Conservation (phyloP, 2,888 invertebrate genomes). For the Pterobdella sp. region DNA sequence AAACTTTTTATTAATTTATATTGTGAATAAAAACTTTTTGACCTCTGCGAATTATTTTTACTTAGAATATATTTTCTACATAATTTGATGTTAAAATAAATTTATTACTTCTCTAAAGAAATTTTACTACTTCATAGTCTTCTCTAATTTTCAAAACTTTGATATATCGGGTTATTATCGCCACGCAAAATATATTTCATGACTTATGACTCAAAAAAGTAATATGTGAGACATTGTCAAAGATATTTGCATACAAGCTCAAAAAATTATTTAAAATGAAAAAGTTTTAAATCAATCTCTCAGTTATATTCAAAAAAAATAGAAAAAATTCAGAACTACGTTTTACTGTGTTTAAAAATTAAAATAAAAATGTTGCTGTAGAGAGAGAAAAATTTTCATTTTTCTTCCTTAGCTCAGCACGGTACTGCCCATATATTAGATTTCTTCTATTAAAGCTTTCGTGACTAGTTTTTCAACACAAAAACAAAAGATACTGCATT, state of each 20-base stretch:
- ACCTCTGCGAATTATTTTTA: background rate
- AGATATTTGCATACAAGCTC: background rate
- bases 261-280: background rate
- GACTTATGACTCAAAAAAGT: background rate
- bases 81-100: background rate
- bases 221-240: background rate
- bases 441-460: background rate
- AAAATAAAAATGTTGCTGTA: no score
- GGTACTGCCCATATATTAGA: background rate
- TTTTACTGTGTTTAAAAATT: no score
- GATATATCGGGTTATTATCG: no score
- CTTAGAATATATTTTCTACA: background rate
- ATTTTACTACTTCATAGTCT: no score
- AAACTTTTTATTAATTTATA: background rate
- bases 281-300: background rate
- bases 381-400: no score
- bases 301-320: no score
- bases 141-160: no score
- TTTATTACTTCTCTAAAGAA: background rate
- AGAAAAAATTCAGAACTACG: no score
- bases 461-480: background rate
- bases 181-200: no score
- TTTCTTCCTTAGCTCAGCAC: background rate
- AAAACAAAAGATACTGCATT: background rate
- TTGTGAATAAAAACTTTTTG: background rate